These are phyloP conservation scores for Penelope pileata DNA, from an alignment of 2,113 vertebrate genomes.

Conservation along the genomic window DNA sequence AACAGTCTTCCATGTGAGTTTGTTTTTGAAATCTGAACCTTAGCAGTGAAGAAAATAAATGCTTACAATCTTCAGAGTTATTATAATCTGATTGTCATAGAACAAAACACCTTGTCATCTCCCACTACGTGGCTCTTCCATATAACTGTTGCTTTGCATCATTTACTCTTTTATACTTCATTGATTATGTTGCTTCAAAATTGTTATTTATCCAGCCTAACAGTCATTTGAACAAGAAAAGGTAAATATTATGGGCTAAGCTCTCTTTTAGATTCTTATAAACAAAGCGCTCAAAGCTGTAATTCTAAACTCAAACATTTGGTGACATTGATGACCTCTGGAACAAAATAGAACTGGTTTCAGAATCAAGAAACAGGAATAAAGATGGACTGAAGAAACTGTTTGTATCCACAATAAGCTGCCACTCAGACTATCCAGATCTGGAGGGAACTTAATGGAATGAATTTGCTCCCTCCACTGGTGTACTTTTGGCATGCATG, in stretches of 20 bases:
- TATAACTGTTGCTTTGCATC: constrained; percentile 9
- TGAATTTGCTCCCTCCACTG: constrained; percentile 28
- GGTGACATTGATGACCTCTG: background rate
- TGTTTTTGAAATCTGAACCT: constrained; percentile 45
- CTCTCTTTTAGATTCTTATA: background rate
- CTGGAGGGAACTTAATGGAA: constrained; percentile 12
- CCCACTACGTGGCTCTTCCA: background rate
- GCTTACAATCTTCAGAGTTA: constrained; percentile 1
- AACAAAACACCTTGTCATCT: constrained; percentile 35
- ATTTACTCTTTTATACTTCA: constrained; percentile 19
- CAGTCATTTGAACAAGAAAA: background rate
- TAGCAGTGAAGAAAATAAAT: background rate
- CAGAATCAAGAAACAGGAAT: background rate
- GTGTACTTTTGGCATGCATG: constrained; percentile 6
- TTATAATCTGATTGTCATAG: constrained; percentile 41
- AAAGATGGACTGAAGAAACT: background rate
- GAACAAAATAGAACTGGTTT: background rate
- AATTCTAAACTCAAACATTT: background rate
- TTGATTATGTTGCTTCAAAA: constrained; percentile 16
- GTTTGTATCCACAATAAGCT: background rate
- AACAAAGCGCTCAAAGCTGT: background rate
- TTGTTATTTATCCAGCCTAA: constrained; percentile 12
- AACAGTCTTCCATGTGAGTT: constrained; percentile 34
- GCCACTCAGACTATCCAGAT: background rate
- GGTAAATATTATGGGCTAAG: constrained; percentile 14